Percentiles rank a stretch among this genome's conserved stretches.
Evolutionary conservation across 35 echinoderm and acorn worm genomes (phyloP).

Genomic region (Ophioderma brevispina): DNA sequence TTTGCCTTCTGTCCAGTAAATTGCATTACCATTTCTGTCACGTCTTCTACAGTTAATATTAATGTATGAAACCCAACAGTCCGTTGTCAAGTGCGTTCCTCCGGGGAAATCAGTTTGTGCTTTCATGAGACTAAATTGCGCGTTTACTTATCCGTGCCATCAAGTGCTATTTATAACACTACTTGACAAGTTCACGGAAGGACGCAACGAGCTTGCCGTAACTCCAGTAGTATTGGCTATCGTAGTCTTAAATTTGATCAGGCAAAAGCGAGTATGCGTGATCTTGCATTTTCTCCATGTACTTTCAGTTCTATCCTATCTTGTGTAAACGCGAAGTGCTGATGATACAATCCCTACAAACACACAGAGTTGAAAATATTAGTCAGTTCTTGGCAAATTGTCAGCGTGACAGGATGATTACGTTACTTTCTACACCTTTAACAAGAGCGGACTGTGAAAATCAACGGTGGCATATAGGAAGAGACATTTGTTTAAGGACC

Average conservation of each 20-base stretch:
- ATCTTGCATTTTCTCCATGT: neutral
- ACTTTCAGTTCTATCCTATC: neutral
- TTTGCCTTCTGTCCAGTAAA: neutral
- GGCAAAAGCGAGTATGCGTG: neutral
- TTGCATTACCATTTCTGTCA: neutral
- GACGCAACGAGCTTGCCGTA: neutral
- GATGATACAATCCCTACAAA: neutral
- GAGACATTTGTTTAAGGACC: neutral
- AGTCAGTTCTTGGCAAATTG: neutral
- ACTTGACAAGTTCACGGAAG: neutral
- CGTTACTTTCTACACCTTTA: neutral
- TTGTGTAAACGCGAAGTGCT: neutral
- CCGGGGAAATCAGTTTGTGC: neutral
- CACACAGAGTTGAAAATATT: neutral
- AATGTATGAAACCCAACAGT: neutral
- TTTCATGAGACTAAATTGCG: neutral
- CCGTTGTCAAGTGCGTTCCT: neutral
- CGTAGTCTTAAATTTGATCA: neutral
- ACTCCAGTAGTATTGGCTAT: conserved; percentile 1
- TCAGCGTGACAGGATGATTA: neutral
- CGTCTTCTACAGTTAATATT: neutral
- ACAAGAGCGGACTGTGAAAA: neutral
- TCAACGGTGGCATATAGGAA: neutral
- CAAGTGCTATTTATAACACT: conserved; percentile 14
- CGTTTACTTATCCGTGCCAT: neutral